Evolutionary conservation across 2,113 vertebrate genomes (phyloP).

Genomic region (Rhea americana): DNA sequence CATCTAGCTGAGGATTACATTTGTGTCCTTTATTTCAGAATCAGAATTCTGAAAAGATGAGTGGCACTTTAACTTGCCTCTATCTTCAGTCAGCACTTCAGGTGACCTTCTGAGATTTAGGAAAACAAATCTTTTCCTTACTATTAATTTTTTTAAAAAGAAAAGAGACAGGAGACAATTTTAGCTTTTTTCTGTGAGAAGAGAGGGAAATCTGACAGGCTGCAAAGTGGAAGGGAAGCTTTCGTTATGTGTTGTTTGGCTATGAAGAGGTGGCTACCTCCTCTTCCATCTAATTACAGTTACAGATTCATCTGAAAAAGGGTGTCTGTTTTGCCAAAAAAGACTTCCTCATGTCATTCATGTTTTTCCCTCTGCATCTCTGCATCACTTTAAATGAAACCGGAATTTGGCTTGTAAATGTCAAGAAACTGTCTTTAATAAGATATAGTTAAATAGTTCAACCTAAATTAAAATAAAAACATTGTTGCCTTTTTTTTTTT

Average conservation of each 20-base stretch:
- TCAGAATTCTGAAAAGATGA: not conserved
- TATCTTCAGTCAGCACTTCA: not conserved
- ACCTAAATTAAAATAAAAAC: not conserved
- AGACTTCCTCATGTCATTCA: not conserved
- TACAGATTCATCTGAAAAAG: not conserved
- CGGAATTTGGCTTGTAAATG: not conserved
- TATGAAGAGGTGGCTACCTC: not conserved
- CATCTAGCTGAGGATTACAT: not conserved
- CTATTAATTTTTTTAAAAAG: not conserved
- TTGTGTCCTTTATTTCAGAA: not conserved
- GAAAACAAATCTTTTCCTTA: not conserved
- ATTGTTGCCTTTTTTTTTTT: not conserved
- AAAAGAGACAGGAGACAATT: not conserved
- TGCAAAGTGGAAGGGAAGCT: not conserved
- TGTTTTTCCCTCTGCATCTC: not conserved
- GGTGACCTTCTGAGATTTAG: not conserved
- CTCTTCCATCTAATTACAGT: not conserved
- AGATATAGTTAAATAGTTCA: not conserved
- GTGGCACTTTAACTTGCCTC: fast-evolving
- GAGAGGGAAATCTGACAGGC: not conserved
- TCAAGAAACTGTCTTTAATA: not conserved
- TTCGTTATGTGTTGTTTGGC: not conserved
- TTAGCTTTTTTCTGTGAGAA: not conserved
- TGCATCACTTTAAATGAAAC: not conserved
- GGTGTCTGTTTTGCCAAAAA: not conserved